Evolutionary conservation across 2,113 vertebrate genomes (phyloP).

Genomic region (Gadus macrocephalus): DNA sequence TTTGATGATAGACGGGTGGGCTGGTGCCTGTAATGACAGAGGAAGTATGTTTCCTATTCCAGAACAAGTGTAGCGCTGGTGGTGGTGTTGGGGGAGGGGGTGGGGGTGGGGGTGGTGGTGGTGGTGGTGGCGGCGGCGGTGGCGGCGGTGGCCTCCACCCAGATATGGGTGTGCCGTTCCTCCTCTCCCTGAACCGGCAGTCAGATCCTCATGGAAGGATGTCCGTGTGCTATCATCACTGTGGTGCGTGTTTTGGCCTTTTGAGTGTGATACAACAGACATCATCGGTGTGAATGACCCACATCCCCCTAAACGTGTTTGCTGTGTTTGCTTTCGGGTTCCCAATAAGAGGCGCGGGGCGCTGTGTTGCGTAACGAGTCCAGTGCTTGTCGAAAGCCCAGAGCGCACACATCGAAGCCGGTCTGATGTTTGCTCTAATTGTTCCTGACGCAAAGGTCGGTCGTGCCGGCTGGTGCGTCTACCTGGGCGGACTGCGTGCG

Average conservation of each 20-base stretch:
- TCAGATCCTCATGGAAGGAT: conserved; percentile 48
- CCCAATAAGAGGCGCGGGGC: conserved; percentile 31
- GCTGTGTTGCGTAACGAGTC: conserved; percentile 48
- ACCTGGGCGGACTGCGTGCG: conserved; percentile 27
- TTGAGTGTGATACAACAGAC: conserved; percentile 39
- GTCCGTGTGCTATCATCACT: conserved; percentile 68
- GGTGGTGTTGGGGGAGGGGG: conserved; percentile 15
- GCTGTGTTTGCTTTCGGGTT: conserved; percentile 61
- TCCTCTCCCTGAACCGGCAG: conserved; percentile 47
- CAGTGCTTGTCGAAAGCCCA: conserved; percentile 31
- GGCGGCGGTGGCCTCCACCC: conserved; percentile 46
- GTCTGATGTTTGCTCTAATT: conserved; percentile 50
- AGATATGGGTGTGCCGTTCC: conserved; percentile 69
- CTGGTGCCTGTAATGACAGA: background rate
- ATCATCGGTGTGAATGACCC: conserved; percentile 33
- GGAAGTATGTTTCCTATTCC: conserved; percentile 30
- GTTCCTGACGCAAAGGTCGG: conserved; percentile 13
- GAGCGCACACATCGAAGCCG: conserved; percentile 15
- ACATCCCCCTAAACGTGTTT: conserved; percentile 35
- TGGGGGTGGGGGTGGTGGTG: background rate
- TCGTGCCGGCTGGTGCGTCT: conserved; percentile 14
- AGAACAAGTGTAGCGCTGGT: conserved; percentile 65
- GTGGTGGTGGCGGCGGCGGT: background rate
- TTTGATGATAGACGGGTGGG: conserved; percentile 2
- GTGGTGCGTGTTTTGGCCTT: conserved; percentile 48